phyloP scores from a whole-genome alignment of 1,140 invertebrate species.

The Thalassaphorura encarpata region DNA sequence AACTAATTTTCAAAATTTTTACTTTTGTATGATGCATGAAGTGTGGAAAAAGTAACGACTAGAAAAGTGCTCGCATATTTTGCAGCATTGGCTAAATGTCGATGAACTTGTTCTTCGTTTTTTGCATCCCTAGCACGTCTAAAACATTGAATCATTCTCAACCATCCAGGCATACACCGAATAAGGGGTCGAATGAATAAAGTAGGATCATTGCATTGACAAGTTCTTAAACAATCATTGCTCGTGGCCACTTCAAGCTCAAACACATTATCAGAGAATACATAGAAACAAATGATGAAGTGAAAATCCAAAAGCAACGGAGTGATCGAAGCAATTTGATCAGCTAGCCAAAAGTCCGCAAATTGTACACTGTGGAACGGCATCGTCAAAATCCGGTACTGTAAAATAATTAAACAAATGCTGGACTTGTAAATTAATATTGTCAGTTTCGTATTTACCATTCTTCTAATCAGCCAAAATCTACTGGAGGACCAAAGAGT shows the following conservation, averaged over 20 bases:
- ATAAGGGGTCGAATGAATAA: slow-evolving; percentile 59
- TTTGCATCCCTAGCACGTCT: slow-evolving; percentile 80
- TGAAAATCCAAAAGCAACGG: slow-evolving; percentile 88
- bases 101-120: slow-evolving; percentile 61
- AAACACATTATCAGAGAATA: neutral
- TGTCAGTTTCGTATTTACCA: neutral
- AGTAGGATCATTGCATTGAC: slow-evolving; percentile 35
- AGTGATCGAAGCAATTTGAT: slow-evolving; percentile 91
- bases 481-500: slow-evolving; percentile 85
- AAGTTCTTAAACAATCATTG: no score
- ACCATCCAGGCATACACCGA: slow-evolving; percentile 88
- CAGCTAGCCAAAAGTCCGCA: slow-evolving; percentile 99
- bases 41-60: slow-evolving; percentile 74
- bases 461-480: slow-evolving; percentile 56
- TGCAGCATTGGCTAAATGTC: slow-evolving; percentile 91
- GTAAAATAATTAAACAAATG: slow-evolving; percentile 33
- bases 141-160: slow-evolving; percentile 93
- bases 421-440: neutral
- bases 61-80: slow-evolving; percentile 98
- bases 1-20: slow-evolving; percentile 30
- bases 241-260: slow-evolving; percentile 4
- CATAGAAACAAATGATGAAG: slow-evolving; percentile 42
- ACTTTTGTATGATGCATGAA: slow-evolving; percentile 58
- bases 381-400: slow-evolving; percentile 76
- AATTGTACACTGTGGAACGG: slow-evolving; percentile 95